phyloP scores from a whole-genome alignment of 2,797 vertebrate genomes.

The Liparis tanakae region DNA sequence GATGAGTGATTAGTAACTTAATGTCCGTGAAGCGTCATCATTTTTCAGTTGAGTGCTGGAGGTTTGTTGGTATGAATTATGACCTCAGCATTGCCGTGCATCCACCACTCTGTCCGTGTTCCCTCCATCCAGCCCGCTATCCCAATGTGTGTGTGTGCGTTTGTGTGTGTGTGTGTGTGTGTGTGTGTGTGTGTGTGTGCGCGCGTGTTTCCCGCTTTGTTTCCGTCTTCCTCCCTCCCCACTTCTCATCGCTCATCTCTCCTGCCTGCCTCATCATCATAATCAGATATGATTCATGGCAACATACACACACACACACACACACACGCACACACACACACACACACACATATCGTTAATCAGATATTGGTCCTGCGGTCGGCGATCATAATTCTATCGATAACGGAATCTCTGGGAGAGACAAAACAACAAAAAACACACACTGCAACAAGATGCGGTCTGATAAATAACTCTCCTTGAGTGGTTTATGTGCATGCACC shows the following conservation, averaged over 20 bases:
- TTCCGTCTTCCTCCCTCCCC: slow-evolving; percentile 29
- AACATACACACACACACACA: slow-evolving; percentile 20
- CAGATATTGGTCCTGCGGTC: slow-evolving; percentile 62
- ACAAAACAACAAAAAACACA: slow-evolving; percentile 38
- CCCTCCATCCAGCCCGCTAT: slow-evolving; percentile 33
- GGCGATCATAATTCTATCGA: slow-evolving; percentile 59
- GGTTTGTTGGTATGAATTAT: slow-evolving; percentile 73
- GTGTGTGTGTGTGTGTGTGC: neutral
- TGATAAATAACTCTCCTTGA: slow-evolving; percentile 50
- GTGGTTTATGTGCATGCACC: slow-evolving; percentile 5
- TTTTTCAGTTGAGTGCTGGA: slow-evolving; percentile 66
- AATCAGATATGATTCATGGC: slow-evolving; percentile 70
- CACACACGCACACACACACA: slow-evolving; percentile 21
- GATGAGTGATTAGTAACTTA: slow-evolving; percentile 74
- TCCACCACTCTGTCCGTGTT: slow-evolving; percentile 39
- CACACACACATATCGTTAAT: slow-evolving; percentile 57
- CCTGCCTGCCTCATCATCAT: slow-evolving; percentile 64
- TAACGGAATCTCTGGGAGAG: slow-evolving; percentile 57
- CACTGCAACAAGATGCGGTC: slow-evolving; percentile 49
- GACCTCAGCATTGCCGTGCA: slow-evolving; percentile 53
- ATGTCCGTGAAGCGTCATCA: slow-evolving; percentile 71
- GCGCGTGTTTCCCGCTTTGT: neutral
- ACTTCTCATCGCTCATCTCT: slow-evolving; percentile 55
- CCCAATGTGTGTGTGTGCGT: neutral
- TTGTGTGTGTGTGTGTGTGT: neutral